A percentile compares a stretch with the other conserved stretches of the same genome.
phyloP scores from a whole-genome alignment of 2,888 invertebrate species.

The Drosophila stalkeri region DNA sequence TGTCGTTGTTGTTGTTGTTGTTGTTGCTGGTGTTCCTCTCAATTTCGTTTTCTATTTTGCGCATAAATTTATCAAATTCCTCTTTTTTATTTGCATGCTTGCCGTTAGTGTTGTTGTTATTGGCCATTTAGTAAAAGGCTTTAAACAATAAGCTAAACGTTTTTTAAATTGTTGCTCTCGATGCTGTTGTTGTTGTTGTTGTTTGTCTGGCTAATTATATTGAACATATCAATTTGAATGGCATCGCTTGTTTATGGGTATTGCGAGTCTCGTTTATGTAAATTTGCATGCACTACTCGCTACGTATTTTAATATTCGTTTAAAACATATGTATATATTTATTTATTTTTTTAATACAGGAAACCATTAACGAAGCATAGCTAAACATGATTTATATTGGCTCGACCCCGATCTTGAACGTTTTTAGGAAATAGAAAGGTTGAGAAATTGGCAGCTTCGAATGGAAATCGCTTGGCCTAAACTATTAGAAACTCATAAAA shows the following conservation, averaged over 20 bases:
- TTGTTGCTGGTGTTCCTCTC: conserved; percentile 36
- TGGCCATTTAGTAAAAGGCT: conserved; percentile 57
- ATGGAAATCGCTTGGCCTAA: neutral
- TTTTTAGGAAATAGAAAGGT: conserved; percentile 39
- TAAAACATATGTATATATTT: neutral
- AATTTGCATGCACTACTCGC: conserved; percentile 26
- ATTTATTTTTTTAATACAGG: conserved; percentile 30
- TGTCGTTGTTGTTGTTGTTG: conserved; percentile 43
- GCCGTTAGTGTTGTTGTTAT: conserved; percentile 38
- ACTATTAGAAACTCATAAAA: conserved; percentile 11
- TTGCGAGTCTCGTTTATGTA: conserved; percentile 38
- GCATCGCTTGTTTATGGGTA: conserved; percentile 13
- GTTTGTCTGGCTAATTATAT: conserved; percentile 52
- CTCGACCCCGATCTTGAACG: conserved; percentile 51
- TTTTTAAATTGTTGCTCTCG: conserved; percentile 31
- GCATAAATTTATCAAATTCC: conserved; percentile 65
- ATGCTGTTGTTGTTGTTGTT: conserved; percentile 20
- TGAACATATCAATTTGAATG: conserved; percentile 52
- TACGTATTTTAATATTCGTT: conserved; percentile 15
- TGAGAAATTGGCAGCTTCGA: conserved; percentile 27
- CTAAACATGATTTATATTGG: conserved; percentile 45
- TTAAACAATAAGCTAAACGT: conserved; percentile 61
- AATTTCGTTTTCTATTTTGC: conserved; percentile 48
- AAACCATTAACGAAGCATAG: conserved; percentile 22
- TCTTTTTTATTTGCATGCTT: conserved; percentile 47